phyloP scores from a whole-genome alignment of 2,888 invertebrate genomes.

The Gandaritis pyraliata region DNA sequence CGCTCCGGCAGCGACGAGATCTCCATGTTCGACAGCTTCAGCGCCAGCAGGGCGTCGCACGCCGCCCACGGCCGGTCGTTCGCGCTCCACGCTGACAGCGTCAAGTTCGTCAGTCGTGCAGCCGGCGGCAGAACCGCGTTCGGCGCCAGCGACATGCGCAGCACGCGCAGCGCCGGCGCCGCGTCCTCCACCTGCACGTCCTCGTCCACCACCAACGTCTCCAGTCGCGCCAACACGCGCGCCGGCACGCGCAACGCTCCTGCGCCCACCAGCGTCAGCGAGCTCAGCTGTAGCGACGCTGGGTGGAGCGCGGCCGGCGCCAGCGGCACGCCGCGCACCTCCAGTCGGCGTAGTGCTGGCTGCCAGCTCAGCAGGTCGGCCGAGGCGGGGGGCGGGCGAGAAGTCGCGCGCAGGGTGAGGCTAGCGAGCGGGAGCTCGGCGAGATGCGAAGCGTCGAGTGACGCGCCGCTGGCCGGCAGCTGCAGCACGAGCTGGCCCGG shows the following conservation, averaged over 20 bases:
- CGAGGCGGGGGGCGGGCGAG: slow-evolving; percentile 23
- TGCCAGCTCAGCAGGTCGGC: slow-evolving; percentile 18
- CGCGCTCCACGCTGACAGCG: slow-evolving; percentile 33
- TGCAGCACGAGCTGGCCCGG: background rate
- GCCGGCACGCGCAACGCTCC: slow-evolving; percentile 23
- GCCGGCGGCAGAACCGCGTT: slow-evolving; percentile 31
- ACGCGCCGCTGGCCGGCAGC: slow-evolving; percentile 25
- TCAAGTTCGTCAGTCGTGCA: slow-evolving; percentile 30
- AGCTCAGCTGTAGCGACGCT: slow-evolving; percentile 29
- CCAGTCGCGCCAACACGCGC: slow-evolving; percentile 24
- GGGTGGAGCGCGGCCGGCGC: slow-evolving; percentile 9
- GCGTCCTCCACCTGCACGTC: slow-evolving; percentile 26
- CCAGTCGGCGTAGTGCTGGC: slow-evolving; percentile 15
- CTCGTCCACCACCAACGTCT: slow-evolving; percentile 35
- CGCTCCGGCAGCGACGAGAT: slow-evolving; percentile 30
- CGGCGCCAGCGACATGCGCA: slow-evolving; percentile 32
- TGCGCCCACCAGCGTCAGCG: slow-evolving; percentile 32
- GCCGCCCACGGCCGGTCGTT: slow-evolving; percentile 11
- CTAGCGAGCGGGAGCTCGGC: slow-evolving; percentile 29
- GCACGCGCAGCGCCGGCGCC: slow-evolving; percentile 32
- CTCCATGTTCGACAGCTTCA: slow-evolving; percentile 41
- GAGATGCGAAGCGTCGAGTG: slow-evolving; percentile 27
- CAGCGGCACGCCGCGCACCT: slow-evolving; percentile 27
- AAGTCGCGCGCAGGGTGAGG: slow-evolving; percentile 33
- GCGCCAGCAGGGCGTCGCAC: slow-evolving; percentile 28